Base-by-base conservation (phyloP, 2,113 vertebrate genomes). In the Marmota flaviventris region DNA sequence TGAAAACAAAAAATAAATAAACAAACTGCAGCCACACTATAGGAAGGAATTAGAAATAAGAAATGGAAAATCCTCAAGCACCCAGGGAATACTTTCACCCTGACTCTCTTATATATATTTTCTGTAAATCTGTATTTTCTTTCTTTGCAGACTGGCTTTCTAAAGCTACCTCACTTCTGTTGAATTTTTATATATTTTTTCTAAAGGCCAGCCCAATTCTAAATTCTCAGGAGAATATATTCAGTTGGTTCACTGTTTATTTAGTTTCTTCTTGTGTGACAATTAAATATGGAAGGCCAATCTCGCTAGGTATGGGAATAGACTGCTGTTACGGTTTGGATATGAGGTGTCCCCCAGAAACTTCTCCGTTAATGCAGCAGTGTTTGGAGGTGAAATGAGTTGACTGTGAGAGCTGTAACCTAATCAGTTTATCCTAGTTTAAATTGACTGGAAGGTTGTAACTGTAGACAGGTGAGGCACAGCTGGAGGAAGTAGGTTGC, bases 21-120 rank as follows among this genome's bases (percentile, higher is more conserved):
- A 22, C 20, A 89, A 87, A 78, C 65, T 67, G 12, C 42, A 87
- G 3, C 51, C n/a, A 78, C 9, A 4, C 69, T 32, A 88, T 37
- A 58, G 24, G 53, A 79, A 94, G 29, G 53, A 89, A 65, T 84
- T 92, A 89, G 53, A 89, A 70, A 34, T 27, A 84, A 96, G 24
- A 83, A 84, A 83, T 45, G 14, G 53, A 84, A 76, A 67, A 6
- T 17, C 22, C 37, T 56, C 42, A 56, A 72, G 61, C 88, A 79
- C 27, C 16, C 63, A 84, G 29, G 34, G 22, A 85, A 63, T 13
- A 79, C 32, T 87, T 87, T 94, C 1, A 29, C n/a, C 22, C 32
- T 86, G 34, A 69, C 37, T 92, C 29, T 92, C 22, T 77, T 84
- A 42, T 37, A 13, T 78, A 2, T 92, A 42, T 94, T 84, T 91